Evolutionary conservation across 2,113 vertebrate genomes (phyloP).

Genomic region (Nothobranchius kuhntae): DNA sequence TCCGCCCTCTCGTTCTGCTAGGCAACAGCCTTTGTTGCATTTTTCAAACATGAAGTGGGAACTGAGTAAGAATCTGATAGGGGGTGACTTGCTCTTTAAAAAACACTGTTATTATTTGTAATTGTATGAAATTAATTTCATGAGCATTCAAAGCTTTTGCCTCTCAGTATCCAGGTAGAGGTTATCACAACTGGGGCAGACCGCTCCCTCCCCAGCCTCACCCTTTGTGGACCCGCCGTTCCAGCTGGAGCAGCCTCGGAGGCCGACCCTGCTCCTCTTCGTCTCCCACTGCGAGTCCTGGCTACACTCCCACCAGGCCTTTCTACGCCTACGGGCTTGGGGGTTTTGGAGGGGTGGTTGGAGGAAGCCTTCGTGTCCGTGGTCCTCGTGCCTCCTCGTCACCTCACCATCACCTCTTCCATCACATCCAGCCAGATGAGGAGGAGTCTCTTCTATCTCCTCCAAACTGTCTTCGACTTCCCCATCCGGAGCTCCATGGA

Average conservation of each 20-base stretch:
- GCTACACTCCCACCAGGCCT: constrained; percentile 61
- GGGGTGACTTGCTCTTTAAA: too few relatives aligned
- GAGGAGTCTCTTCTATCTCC: constrained; percentile 88
- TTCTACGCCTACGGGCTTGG: constrained; percentile 72
- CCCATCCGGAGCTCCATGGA: constrained; percentile 66
- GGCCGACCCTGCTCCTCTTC: constrained; percentile 61
- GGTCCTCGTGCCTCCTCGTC: constrained; percentile 79
- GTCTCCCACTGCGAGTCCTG: constrained; percentile 59
- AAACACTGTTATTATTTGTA: too few relatives aligned
- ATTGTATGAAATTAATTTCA: not conserved
- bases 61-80: too few relatives aligned
- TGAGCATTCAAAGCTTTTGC: constrained; percentile 4
- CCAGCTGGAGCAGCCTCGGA: constrained; percentile 92
- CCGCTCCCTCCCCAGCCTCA: constrained; percentile 56
- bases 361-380: constrained; percentile 76
- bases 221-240: constrained; percentile 88
- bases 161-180: constrained; percentile 83
- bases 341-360: constrained; percentile 54
- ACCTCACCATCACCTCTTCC: constrained; percentile 52
- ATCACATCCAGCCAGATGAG: constrained; percentile 79
- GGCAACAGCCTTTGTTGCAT: too few relatives aligned
- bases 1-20: too few relatives aligned
- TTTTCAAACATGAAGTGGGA: too few relatives aligned
- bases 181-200: constrained; percentile 86
- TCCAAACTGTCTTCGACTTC: constrained; percentile 59